These are phyloP conservation scores for Xestia sexstrigata DNA, from an alignment of 2,888 invertebrate species.

Conservation along the genomic window DNA sequence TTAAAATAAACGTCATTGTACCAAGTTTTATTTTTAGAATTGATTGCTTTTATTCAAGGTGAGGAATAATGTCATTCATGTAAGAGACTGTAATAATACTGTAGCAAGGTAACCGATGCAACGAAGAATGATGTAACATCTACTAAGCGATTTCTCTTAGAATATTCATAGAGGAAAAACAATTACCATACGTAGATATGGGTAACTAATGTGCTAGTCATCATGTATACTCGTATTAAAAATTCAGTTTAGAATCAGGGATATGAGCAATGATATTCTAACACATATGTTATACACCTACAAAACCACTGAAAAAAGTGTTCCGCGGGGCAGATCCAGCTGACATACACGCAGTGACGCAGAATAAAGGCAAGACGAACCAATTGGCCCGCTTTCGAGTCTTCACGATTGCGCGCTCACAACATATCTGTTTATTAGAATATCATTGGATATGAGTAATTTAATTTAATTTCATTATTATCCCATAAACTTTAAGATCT, in stretches of 20 bases:
- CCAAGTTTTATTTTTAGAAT: conserved; percentile 18
- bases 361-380: too few species aligned
- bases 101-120: not conserved
- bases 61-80: not conserved
- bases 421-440: too few species aligned
- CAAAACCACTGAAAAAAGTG: too few species aligned
- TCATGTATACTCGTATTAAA: not conserved
- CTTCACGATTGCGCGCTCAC: too few species aligned
- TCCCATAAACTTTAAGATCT: not conserved
- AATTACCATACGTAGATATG: not conserved
- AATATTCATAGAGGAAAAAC: not conserved
- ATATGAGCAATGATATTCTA: too few species aligned
- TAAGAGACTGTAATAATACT: conserved; percentile 1
- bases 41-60: conserved; percentile 16
- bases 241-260: not conserved
- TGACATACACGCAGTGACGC: too few species aligned
- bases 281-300: too few species aligned
- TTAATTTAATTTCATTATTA: not conserved
- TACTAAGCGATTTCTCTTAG: not conserved
- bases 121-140: not conserved
- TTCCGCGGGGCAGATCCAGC: too few species aligned
- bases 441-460: too few species aligned
- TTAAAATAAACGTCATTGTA: not conserved
- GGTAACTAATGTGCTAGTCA: not conserved
- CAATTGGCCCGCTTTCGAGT: too few species aligned